Base-by-base conservation (phyloP, 2,888 invertebrate genomes). In the Torymus tubicola region DNA sequence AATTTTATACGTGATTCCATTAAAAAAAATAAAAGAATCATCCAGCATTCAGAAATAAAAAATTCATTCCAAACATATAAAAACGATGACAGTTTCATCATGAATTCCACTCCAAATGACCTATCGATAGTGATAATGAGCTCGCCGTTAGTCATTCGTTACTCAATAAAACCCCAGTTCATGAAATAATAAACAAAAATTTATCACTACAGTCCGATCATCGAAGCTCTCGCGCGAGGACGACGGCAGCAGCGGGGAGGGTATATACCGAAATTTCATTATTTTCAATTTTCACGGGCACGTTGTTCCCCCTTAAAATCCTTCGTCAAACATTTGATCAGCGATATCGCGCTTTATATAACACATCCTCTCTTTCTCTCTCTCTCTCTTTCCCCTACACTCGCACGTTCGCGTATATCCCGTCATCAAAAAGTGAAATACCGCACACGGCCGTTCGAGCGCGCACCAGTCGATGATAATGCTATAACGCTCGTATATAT, bases 191-290 rank as follows among this genome's bases (percentile, higher is more conserved):
- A 74, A 74, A 74, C 57, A 65, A 78, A 81, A 78, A 81, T 81
- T 75, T 68, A 78, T 81, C 75, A 55, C 74, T 12, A n/a, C 65
- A 92, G 91, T 91, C 91, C 76, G 81, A 82, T 83, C 79, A 83
- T 83, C 80, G 42, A 42, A 8, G 42, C 42, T 42, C 8, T 42
- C 42, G 42, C 42, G 42, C n/a, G n/a, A n/a, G n/a, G n/a, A n/a
- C n/a, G n/a, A n/a, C n/a, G n/a, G n/a, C n/a, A n/a, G 1, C 21
- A 21, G 21, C 1, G 21, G 21, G 21, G 21, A 21, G 42, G 8
- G n/a, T n/a, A n/a, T n/a, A 77, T 24, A 60, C 18, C 42, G 31
- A 72, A 80, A 80, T 80, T 80, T 72, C 61, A 80, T 82, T 80
- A 82, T 82, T 82, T 77, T 77, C 73, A 80, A 77, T 80, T 82